Base-by-base conservation (phyloP, 2,113 vertebrate species). In the Uria lomvia region DNA sequence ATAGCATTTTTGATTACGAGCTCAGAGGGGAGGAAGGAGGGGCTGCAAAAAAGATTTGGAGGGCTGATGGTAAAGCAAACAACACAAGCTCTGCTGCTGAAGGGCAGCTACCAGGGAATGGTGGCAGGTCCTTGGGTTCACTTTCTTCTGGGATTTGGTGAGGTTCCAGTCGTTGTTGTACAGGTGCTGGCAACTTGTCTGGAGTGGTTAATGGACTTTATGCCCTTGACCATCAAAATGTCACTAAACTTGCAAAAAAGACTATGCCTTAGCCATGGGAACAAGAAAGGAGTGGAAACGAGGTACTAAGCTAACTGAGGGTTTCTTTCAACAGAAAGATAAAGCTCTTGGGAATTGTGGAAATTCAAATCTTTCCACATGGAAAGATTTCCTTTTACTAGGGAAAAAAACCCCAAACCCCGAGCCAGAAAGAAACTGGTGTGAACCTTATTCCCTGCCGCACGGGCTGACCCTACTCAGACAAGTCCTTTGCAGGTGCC, bases 381-480 rank as follows among this genome's bases (percentile, higher is more conserved):
- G 23, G 29, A 29, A 30, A 80, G 90, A 53, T 4, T 0, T 75
- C 3, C 42, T 91, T 62, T 70, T 40, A 42, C 8, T 24, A 34
- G 13, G n/a, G 45, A 42, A 42, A 8, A 67, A 56, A 47, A 1
- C n/a, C n/a, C n/a, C 20, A 36, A 82, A 16, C 18, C 17, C 16
- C 16, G 34, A 76, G 58, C 2, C 10, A 65, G 45, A 29, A 73
- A 34, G 29, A 53, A 73, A 42, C 7, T 4, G 5, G 7, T 12
- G 20, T 34, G 36, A 81, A 30, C 11, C 17, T 47, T 8, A 11
- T 45, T 42, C 15, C 34, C 11, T 79, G 58, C 38, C 12, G 1
- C 10, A 6, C 0, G 1, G 38, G n/a, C 14, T 27, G 40, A 8
- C 19, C 49, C 6, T 32, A 26, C 19, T 19, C 12, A 56, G 3